Conservation (phyloP, 2,888 invertebrate species). For the Trachelus troglodyta region DNA sequence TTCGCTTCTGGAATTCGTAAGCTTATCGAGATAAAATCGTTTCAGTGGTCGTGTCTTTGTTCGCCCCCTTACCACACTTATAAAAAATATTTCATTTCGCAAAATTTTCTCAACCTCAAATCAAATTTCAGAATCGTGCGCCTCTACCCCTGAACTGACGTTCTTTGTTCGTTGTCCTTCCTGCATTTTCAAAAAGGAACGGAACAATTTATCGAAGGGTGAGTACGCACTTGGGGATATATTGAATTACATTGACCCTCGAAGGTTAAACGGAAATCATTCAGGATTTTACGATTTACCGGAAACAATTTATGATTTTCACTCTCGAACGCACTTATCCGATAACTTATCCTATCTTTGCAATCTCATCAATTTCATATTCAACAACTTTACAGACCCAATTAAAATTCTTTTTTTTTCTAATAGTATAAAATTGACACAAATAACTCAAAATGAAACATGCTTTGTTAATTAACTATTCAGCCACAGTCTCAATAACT, state of each 20-base stretch:
- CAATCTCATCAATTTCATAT: neutral
- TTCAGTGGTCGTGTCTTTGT: neutral
- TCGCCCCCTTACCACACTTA: neutral
- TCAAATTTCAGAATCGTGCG: neutral
- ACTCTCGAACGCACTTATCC: too few species aligned
- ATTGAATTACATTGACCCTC: neutral
- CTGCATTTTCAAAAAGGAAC: neutral
- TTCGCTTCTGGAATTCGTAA: neutral
- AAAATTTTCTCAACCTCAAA: neutral
- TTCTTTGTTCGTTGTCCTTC: neutral
- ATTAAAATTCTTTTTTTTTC: too few species aligned
- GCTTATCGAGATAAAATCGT: neutral
- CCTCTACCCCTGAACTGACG: neutral
- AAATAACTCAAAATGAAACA: too few species aligned
- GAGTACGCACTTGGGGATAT: neutral
- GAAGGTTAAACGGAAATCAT: neutral
- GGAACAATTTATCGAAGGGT: neutral
- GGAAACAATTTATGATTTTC: neutral
- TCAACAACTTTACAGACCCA: neutral
- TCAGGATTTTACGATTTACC: neutral
- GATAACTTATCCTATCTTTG: too few species aligned
- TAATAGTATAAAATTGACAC: too few species aligned
- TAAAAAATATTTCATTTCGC: neutral
- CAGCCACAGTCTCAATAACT: neutral
- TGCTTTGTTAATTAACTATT: too few species aligned